phyloP scores from a whole-genome alignment of 2,113 vertebrate species.

The Sisor rabdophorus region DNA sequence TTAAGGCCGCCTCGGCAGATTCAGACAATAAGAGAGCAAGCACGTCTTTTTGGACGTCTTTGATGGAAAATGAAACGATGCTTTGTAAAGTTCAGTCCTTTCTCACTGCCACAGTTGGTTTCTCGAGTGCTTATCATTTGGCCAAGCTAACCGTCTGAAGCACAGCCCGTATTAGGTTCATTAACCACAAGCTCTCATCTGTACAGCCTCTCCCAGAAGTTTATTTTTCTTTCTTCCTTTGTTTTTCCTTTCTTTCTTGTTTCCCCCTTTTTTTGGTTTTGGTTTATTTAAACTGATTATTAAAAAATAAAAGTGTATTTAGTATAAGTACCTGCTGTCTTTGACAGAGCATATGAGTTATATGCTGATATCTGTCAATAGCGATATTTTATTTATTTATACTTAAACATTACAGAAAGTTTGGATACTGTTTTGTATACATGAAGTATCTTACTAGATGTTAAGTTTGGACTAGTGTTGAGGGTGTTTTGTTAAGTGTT shows the following conservation, averaged over 20 bases:
- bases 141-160: conserved; percentile 63
- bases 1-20: conserved; percentile 67
- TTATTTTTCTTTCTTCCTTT: not conserved
- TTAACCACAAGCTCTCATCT: conserved; percentile 52
- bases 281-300: not conserved
- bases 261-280: not conserved
- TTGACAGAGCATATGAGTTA: not conserved
- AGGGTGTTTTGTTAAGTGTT: not conserved
- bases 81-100: conserved; percentile 57
- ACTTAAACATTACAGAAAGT: too few species aligned
- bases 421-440: not conserved
- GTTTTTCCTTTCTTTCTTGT: too few species aligned
- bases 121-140: conserved; percentile 61
- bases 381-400: not conserved
- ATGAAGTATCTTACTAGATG: not conserved
- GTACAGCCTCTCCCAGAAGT: conserved; percentile 9
- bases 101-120: conserved; percentile 57
- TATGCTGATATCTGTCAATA: not conserved
- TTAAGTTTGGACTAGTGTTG: conserved; percentile 5
- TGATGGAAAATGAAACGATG: conserved; percentile 64
- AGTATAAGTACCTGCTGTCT: not conserved
- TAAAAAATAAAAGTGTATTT: too few species aligned
- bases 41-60: conserved; percentile 62
- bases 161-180: conserved; percentile 60
- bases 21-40: conserved; percentile 56